phyloP scores from a whole-genome alignment of 2,113 vertebrate species.

The Mobula hypostoma region DNA sequence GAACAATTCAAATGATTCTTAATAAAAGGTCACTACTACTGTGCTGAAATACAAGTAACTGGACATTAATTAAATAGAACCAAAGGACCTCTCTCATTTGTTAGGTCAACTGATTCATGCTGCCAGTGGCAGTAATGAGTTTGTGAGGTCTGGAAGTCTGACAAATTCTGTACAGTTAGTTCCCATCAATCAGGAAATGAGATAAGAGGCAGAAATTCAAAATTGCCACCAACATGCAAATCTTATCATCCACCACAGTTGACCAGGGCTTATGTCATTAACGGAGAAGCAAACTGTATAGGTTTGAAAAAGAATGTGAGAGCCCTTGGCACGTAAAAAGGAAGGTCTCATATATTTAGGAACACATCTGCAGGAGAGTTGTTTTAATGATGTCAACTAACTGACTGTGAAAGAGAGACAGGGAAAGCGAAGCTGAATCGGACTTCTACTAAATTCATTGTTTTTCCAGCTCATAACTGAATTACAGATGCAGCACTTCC shows the following conservation, averaged over 20 bases:
- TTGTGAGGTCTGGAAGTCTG: constrained; percentile 52
- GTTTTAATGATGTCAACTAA: constrained; percentile 20
- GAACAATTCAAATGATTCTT: background rate
- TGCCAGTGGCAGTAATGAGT: constrained; percentile 43
- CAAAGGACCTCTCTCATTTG: constrained; percentile 43
- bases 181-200: constrained; percentile 63
- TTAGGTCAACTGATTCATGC: constrained; percentile 49
- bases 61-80: constrained; percentile 41
- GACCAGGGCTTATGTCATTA: constrained; percentile 43
- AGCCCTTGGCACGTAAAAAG: background rate
- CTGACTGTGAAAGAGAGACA: constrained; percentile 3
- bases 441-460: background rate
- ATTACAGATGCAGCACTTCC: background rate
- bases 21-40: background rate
- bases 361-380: background rate
- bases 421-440: background rate
- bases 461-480: background rate
- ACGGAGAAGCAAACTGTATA: background rate
- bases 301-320: background rate
- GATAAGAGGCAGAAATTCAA: constrained; percentile 69
- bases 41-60: background rate
- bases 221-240: constrained; percentile 57
- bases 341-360: background rate
- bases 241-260: constrained; percentile 50
- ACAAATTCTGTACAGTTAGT: constrained; percentile 49